Percentiles rank a stretch among this genome's conserved stretches.
These are phyloP conservation scores for Nyctalus aviator DNA, from an alignment of 2,797 vertebrate species.

Conservation along the genomic window DNA sequence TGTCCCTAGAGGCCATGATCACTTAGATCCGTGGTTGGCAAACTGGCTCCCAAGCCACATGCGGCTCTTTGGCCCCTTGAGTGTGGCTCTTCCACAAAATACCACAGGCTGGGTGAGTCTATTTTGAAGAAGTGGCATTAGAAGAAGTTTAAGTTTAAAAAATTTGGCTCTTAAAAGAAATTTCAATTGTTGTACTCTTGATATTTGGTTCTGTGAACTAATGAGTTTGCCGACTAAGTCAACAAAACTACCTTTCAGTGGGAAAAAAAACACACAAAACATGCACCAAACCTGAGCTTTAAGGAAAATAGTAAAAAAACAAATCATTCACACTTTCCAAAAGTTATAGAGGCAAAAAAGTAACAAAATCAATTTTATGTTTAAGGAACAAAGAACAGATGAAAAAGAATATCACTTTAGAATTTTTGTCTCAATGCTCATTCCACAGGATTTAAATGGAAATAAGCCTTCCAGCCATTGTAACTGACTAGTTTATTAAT, in stretches of 20 bases:
- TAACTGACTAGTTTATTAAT: constrained; percentile 20
- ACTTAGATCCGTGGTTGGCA: neutral
- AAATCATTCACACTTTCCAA: neutral
- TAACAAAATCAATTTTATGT: neutral
- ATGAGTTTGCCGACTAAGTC: too few species aligned
- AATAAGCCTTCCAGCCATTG: neutral
- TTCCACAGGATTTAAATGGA: neutral
- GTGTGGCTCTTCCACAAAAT: too few species aligned
- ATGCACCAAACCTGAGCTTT: neutral
- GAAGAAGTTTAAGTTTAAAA: too few species aligned
- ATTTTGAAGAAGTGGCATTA: too few species aligned
- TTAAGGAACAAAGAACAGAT: neutral
- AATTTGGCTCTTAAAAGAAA: too few species aligned
- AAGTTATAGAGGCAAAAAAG: neutral
- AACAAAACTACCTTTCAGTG: neutral
- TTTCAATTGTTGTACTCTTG: too few species aligned
- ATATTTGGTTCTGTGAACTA: too few species aligned
- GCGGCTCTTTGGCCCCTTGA: too few species aligned
- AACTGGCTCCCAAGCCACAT: too few species aligned
- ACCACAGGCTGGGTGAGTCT: too few species aligned
- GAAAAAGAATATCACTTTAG: neutral
- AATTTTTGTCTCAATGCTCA: neutral
- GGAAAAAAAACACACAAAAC: neutral
- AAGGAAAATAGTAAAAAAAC: constrained; percentile 11
- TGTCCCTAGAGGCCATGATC: neutral